Percentiles rank a stretch among this genome's conserved stretches.
phyloP scores from a whole-genome alignment of 1,140 invertebrate species.

The Drosophila azteca region DNA sequence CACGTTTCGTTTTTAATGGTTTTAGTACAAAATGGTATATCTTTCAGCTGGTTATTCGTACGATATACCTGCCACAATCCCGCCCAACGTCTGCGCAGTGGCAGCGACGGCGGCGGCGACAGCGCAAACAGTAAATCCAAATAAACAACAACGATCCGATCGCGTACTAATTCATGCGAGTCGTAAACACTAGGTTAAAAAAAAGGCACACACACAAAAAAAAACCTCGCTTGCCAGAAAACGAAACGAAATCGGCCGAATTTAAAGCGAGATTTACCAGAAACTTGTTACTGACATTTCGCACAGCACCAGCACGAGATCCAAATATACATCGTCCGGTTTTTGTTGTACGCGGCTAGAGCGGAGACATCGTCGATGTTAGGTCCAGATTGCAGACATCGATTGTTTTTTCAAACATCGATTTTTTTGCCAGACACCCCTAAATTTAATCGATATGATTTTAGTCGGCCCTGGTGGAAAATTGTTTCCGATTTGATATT shows the following conservation, averaged over 20 bases:
- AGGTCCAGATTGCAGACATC: too few species aligned
- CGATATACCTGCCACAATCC: too few species aligned
- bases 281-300: slow-evolving; percentile 21
- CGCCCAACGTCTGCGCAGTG: too few species aligned
- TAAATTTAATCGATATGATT: too few species aligned
- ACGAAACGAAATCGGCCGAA: too few species aligned
- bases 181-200: slow-evolving; percentile 5
- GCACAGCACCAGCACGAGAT: neutral
- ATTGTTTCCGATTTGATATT: too few species aligned
- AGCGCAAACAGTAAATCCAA: slow-evolving; percentile 3
- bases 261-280: neutral
- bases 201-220: slow-evolving; percentile 7
- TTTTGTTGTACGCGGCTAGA: too few species aligned
- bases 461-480: too few species aligned
- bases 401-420: too few species aligned
- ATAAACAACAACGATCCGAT: slow-evolving; percentile 8
- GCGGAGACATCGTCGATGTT: too few species aligned
- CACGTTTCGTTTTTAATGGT: slow-evolving; percentile 61
- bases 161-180: slow-evolving; percentile 1
- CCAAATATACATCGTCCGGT: neutral
- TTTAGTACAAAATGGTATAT: slow-evolving; percentile 40
- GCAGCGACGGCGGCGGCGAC: neutral
- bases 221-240: neutral
- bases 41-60: neutral
- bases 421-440: too few species aligned